phyloP scores from a whole-genome alignment of 2,113 vertebrate species.

The Hiodon tergisus region DNA sequence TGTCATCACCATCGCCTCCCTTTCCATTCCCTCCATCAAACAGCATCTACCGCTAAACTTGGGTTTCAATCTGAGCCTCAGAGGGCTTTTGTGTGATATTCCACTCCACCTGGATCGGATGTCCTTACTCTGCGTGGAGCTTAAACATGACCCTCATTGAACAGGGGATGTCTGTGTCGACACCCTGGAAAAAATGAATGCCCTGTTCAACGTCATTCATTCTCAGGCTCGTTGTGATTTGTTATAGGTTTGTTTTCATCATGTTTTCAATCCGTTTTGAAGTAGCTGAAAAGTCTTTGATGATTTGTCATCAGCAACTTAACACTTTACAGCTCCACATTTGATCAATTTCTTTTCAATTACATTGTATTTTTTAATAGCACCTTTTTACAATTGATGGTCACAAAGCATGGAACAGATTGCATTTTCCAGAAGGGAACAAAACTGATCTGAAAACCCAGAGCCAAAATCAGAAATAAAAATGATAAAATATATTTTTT shows the following conservation, averaged over 20 bases:
- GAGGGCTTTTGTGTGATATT: constrained; percentile 14
- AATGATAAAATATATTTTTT: too few species aligned
- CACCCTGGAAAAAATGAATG: not conserved
- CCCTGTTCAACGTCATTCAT: not conserved
- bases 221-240: not conserved
- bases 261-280: not conserved
- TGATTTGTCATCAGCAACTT: not conserved
- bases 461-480: too few species aligned
- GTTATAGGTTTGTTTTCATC: not conserved
- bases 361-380: too few species aligned
- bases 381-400: too few species aligned
- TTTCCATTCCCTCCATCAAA: constrained; percentile 12
- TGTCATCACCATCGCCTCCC: not conserved
- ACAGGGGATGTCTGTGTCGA: constrained; percentile 10
- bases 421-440: too few species aligned
- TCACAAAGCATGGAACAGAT: too few species aligned
- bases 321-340: not conserved
- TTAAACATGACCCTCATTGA: constrained; percentile 4
- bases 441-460: too few species aligned
- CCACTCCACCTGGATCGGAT: not conserved
- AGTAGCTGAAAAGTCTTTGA: constrained; percentile 1
- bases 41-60: constrained; percentile 5
- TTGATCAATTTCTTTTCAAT: too few species aligned
- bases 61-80: constrained; percentile 16
- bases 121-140: constrained; percentile 1